These are phyloP conservation scores for Excalfactoria chinensis DNA, from an alignment of 2,113 vertebrate species.

Conservation along the genomic window DNA sequence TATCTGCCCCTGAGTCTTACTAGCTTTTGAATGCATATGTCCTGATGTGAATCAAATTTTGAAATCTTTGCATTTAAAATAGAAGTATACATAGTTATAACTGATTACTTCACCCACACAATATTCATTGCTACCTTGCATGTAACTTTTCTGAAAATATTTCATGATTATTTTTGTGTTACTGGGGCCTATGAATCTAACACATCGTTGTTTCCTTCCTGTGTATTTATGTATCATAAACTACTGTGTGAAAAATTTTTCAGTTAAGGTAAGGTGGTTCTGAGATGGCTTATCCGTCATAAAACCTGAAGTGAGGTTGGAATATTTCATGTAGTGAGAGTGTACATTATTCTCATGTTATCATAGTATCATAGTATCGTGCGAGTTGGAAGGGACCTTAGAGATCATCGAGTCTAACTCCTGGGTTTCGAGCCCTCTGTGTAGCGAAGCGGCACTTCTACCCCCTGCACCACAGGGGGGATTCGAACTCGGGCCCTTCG, in stretches of 20 bases:
- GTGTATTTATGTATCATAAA: background rate
- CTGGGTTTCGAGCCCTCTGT: no score
- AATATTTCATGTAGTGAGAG: background rate
- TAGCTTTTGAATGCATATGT: background rate
- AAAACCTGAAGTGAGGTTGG: background rate
- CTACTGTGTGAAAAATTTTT: rapidly evolving
- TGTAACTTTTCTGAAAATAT: background rate
- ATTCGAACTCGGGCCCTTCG: no score
- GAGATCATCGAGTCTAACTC: no score
- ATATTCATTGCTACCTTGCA: background rate
- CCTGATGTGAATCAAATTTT: background rate
- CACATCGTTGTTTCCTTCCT: background rate
- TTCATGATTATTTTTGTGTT: background rate
- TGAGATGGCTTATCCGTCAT: no score
- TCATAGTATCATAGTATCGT: no score
- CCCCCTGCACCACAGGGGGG: no score
- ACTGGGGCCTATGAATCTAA: background rate
- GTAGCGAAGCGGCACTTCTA: no score
- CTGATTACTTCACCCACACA: background rate
- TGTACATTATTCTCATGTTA: background rate
- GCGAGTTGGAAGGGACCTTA: no score
- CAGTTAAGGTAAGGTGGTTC: background rate
- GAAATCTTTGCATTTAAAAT: no score
- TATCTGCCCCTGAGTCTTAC: background rate
- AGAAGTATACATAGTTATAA: background rate